Evolutionary conservation across 2,888 invertebrate genomes (phyloP).

Genomic region (Xanthorhoe designata): DNA sequence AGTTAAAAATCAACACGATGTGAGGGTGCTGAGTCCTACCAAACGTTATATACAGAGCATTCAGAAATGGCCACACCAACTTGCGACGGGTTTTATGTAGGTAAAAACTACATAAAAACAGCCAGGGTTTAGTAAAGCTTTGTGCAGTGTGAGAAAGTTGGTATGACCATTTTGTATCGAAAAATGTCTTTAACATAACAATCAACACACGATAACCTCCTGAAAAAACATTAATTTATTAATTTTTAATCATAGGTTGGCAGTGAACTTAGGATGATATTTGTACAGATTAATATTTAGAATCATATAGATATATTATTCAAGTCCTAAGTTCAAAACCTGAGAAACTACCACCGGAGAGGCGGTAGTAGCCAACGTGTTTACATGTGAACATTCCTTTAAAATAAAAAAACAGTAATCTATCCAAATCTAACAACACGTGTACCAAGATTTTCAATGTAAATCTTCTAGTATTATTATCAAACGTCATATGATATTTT

Average conservation of each 20-base stretch:
- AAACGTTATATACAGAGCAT: conserved; percentile 80
- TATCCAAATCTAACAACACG: conserved; percentile 60
- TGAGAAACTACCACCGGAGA: conserved; percentile 52
- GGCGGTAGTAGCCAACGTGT: conserved; percentile 59
- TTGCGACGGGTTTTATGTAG: conserved; percentile 51
- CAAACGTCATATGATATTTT: conserved; percentile 55
- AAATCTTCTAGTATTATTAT: conserved; percentile 51
- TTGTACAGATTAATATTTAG: conserved; percentile 3
- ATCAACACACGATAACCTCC: conserved; percentile 77
- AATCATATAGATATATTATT: background rate
- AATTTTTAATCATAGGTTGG: conserved; percentile 58
- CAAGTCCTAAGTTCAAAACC: conserved; percentile 55
- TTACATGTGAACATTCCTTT: conserved; percentile 78
- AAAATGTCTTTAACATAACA: conserved; percentile 73
- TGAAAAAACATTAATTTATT: conserved; percentile 70
- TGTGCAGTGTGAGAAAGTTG: conserved; percentile 55
- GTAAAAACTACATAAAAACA: conserved; percentile 51
- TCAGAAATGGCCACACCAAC: conserved; percentile 72
- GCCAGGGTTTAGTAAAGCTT: conserved; percentile 52
- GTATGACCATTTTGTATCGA: conserved; percentile 64
- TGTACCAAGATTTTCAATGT: conserved; percentile 68
- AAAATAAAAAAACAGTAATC: conserved; percentile 65
- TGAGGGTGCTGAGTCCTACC: conserved; percentile 75
- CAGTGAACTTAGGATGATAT: conserved; percentile 52
- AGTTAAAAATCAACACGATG: conserved; percentile 66